These are phyloP conservation scores for Anolis carolinensis DNA, from an alignment of 2,113 vertebrate species.

Conservation along the genomic window DNA sequence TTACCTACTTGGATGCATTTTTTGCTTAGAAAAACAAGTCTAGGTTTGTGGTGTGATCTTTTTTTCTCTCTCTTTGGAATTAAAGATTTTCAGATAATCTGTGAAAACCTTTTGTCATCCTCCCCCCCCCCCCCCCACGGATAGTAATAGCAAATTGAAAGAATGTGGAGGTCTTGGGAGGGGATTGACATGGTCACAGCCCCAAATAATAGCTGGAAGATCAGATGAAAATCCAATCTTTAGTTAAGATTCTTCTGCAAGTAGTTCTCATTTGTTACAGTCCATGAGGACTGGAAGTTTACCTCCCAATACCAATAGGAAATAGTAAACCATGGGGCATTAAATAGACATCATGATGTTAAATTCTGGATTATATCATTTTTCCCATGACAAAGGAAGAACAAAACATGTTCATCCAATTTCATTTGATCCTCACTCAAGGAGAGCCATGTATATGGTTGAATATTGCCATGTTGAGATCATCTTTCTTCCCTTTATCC, in stretches of 20 bases:
- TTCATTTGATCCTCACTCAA: neutral
- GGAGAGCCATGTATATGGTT: neutral
- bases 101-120: neutral
- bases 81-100: neutral
- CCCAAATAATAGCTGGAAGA: too few species aligned
- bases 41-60: neutral
- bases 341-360: too few species aligned
- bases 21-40: neutral
- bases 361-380: too few species aligned
- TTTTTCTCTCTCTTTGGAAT: too few species aligned
- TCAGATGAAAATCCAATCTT: too few species aligned
- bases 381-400: too few species aligned
- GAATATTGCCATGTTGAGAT: neutral
- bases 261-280: neutral
- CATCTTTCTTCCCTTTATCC: neutral
- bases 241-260: neutral
- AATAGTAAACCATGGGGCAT: too few species aligned
- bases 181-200: too few species aligned
- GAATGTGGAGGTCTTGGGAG: neutral
- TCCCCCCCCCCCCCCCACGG: neutral
- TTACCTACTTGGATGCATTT: neutral
- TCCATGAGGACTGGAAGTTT: too few species aligned
- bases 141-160: neutral
- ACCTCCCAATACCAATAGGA: too few species aligned
- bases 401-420: too few species aligned